phyloP scores from a whole-genome alignment of 2,888 invertebrate genomes.

The Margaritifera margaritifera region DNA sequence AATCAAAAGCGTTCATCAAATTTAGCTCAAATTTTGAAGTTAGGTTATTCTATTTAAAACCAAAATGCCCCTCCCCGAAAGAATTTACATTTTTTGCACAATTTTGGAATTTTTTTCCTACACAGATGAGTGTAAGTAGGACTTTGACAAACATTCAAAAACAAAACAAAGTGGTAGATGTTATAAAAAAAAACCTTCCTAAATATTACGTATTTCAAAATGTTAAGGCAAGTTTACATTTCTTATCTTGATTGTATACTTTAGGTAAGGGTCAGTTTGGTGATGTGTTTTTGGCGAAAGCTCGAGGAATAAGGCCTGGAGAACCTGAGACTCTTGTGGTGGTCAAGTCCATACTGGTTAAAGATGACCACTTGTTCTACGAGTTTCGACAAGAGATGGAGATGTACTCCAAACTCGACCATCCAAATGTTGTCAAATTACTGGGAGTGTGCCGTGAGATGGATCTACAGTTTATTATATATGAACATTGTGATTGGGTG shows the following conservation, averaged over 20 bases:
- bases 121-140: no score
- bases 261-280: slow-evolving; percentile 93
- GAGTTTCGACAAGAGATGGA: slow-evolving; percentile 94
- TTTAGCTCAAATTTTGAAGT: no score
- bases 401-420: slow-evolving; percentile 86
- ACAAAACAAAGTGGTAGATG: no score
- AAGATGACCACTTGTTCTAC: slow-evolving; percentile 63
- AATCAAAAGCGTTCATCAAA: no score
- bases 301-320: slow-evolving; percentile 73
- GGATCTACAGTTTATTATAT: slow-evolving; percentile 90
- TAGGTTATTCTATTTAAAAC: no score
- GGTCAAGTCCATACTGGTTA: slow-evolving; percentile 69
- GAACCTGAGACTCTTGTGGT: slow-evolving; percentile 69
- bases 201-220: no score
- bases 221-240: no score
- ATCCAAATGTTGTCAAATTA: slow-evolving; percentile 84
- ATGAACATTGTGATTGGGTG: slow-evolving; percentile 96
- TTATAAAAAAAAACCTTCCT: no score
- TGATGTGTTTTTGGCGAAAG: slow-evolving; percentile 87
- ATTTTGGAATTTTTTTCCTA: no score
- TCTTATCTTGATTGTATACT: slow-evolving; percentile 6
- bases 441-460: slow-evolving; percentile 82
- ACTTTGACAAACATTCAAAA: no score
- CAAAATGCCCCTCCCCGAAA: no score
- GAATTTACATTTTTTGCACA: no score